Percentiles rank a stretch among this genome's conserved stretches.
These are phyloP conservation scores for Perithous albicinctus DNA, from an alignment of 2,888 invertebrate genomes.

Conservation along the genomic window DNA sequence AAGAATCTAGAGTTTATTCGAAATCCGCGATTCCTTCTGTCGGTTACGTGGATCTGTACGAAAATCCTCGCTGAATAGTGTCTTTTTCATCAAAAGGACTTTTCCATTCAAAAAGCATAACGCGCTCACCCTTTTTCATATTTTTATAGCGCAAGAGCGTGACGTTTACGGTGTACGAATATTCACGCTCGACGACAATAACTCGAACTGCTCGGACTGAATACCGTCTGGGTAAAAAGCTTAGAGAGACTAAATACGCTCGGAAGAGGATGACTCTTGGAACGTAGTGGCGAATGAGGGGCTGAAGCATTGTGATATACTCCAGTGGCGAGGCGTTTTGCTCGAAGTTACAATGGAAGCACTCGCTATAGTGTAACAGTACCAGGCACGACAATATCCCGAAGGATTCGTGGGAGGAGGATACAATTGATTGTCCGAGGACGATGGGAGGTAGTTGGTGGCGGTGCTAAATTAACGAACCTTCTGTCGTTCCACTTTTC, in stretches of 20 bases:
- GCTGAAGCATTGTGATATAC: conserved; percentile 45
- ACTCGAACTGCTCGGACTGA: conserved; percentile 16
- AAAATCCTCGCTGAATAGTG: neutral
- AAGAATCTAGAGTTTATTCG: no score
- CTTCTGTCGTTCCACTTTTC: conserved; percentile 2
- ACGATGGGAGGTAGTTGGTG: neutral
- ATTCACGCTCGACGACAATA: conserved; percentile 39
- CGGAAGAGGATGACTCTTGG: conserved; percentile 14
- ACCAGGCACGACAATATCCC: conserved; percentile 2
- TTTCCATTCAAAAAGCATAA: neutral
- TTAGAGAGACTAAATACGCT: conserved; percentile 43
- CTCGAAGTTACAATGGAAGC: conserved; percentile 38
- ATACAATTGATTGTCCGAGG: conserved; percentile 38
- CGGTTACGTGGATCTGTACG: neutral
- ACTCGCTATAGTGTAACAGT: neutral
- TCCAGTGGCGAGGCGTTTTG: conserved; percentile 35
- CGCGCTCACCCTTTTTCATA: neutral
- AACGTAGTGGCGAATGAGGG: conserved; percentile 1
- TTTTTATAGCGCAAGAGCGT: conserved; percentile 43
- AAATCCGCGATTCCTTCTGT: conserved; percentile 29
- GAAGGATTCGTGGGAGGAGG: conserved; percentile 19
- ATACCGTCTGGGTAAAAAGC: conserved; percentile 47
- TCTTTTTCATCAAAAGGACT: conserved; percentile 32
- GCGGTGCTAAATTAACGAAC: conserved; percentile 5
- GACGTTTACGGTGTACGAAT: conserved; percentile 45